phyloP scores from a whole-genome alignment of 2,888 invertebrate species.

The Candidula unifasciata region DNA sequence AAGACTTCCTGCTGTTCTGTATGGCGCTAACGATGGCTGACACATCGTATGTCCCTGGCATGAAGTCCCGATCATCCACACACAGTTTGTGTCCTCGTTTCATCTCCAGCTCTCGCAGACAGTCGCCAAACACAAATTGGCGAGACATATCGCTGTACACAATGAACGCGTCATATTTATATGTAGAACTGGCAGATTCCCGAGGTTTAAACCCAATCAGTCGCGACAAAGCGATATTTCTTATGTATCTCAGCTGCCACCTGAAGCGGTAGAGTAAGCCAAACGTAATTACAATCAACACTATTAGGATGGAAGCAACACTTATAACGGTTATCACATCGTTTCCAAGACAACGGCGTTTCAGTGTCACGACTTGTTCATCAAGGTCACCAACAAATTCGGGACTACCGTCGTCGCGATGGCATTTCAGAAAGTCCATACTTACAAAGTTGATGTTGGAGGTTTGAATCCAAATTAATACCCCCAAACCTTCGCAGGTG shows the following conservation, averaged over 20 bases:
- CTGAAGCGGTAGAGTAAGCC: constrained; percentile 20
- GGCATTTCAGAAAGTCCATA: not conserved
- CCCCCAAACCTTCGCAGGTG: constrained; percentile 36
- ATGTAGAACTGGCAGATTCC: not conserved
- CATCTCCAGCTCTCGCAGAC: constrained; percentile 36
- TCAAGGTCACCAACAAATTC: not conserved
- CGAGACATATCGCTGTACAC: constrained; percentile 2
- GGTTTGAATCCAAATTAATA: constrained; percentile 22
- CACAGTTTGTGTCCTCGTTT: constrained; percentile 39
- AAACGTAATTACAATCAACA: not conserved
- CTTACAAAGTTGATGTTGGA: constrained; percentile 12
- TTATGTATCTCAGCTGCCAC: constrained; percentile 35
- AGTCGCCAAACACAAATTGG: constrained; percentile 18
- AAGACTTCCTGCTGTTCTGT: constrained; percentile 31
- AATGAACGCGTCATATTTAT: constrained; percentile 42
- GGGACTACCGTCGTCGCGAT: not conserved
- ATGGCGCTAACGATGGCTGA: constrained; percentile 36
- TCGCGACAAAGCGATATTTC: not conserved
- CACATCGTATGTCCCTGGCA: constrained; percentile 37
- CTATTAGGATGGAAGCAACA: not conserved
- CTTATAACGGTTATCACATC: constrained; percentile 10
- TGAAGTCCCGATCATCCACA: constrained; percentile 41
- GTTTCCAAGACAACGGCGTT: constrained; percentile 17
- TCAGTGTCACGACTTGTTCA: not conserved
- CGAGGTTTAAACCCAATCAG: constrained; percentile 7